Percentiles rank a stretch among this genome's conserved stretches.
phyloP scores from a whole-genome alignment of 2,888 invertebrate genomes.

The Stenotaenia linearis region DNA sequence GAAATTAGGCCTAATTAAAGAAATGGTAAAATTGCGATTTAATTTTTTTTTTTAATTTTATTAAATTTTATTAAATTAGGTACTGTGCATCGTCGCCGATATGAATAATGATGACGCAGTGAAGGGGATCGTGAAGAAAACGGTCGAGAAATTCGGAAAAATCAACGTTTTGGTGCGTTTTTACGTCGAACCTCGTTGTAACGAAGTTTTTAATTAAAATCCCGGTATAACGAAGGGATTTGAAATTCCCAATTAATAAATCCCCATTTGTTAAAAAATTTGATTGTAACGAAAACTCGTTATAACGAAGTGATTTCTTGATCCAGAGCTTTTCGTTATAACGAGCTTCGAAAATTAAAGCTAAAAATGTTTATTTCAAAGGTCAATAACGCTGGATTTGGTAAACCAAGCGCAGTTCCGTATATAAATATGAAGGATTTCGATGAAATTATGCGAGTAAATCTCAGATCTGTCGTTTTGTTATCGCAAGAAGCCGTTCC shows the following conservation, averaged over 20 bases:
- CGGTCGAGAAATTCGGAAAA: background rate
- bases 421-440: background rate
- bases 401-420: background rate
- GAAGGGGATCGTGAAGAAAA: background rate
- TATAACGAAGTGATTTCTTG: too few relatives aligned
- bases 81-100: background rate
- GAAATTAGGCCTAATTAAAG: background rate
- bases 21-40: background rate
- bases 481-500: conserved; percentile 3
- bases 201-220: background rate
- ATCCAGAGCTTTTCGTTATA: too few relatives aligned
- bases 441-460: background rate
- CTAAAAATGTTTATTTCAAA: too few relatives aligned
- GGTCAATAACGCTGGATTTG: background rate
- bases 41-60: too few relatives aligned
- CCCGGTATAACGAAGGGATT: background rate
- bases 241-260: too few relatives aligned
- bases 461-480: background rate
- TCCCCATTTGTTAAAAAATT: too few relatives aligned
- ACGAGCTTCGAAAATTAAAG: too few relatives aligned
- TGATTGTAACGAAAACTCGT: background rate
- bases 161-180: background rate
- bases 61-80: too few relatives aligned
- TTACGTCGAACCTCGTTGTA: background rate
- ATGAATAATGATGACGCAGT: background rate